Evolutionary conservation across 2,888 invertebrate genomes (phyloP), one percentile per base, ranked within the genome.

Genomic region (Caenorhabditis macrosperma): DNA sequence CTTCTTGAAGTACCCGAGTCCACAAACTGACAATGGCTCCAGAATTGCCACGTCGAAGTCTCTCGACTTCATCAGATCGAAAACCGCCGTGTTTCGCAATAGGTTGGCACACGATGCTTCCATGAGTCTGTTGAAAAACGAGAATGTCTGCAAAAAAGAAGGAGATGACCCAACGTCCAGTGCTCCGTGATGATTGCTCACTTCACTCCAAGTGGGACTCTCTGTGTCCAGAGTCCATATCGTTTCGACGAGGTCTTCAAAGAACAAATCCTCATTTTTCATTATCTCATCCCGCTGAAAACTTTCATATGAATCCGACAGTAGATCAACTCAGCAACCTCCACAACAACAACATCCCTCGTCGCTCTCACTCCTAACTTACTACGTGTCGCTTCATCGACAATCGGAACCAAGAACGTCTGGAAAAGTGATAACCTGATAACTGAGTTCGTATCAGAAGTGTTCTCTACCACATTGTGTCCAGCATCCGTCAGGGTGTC

Each of bases 381-480:
- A 22, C 60, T 38, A 35, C 50, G 50, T 2, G 46, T 24, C 1
- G 54, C n/a, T 35, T 17, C 61, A 46, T 76, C 75, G 5, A 48
- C 60, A 2, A 76, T 55, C 4, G 75, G 67, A 1, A 76, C 55
- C 17, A 77, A 59, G 38, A 78, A 64, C 0, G 78, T 78, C 78
- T 78, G 71, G n/a, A 69, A 1, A n/a, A 9, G 20, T 33, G n/a
- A n/a, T n/a, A n/a, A n/a, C n/a, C n/a, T n/a, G n/a, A n/a, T n/a
- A n/a, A n/a, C n/a, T n/a, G n/a, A n/a, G n/a, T n/a, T n/a, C n/a
- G n/a, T n/a, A n/a, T n/a, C n/a, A n/a, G n/a, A n/a, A n/a, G n/a
- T n/a, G n/a, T n/a, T n/a, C n/a, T n/a, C n/a, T n/a, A 82, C 82
- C 72, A 82, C 82, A 72, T 78, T 71, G 38, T 82, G 75, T 12